Evolutionary conservation across 2,797 vertebrate genomes (phyloP).

Genomic region (Sitta carolinensis): DNA sequence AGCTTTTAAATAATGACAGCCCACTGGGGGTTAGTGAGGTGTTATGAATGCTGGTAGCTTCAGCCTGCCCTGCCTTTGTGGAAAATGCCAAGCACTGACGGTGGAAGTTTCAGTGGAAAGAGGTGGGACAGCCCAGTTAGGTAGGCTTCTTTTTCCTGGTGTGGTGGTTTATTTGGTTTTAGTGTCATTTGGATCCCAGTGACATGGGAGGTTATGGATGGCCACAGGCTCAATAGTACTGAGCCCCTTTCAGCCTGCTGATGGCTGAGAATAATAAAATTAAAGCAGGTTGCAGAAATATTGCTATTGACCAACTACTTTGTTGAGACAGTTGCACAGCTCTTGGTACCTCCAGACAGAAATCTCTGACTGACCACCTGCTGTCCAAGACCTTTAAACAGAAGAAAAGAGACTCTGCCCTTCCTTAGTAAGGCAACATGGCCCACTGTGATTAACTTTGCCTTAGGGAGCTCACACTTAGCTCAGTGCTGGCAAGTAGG

Average conservation of each 20-base stretch:
- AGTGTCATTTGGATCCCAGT: not conserved
- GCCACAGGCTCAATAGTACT: rapidly evolving
- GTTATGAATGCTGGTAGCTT: not conserved
- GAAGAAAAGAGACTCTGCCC: not conserved
- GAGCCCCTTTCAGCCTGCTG: not conserved
- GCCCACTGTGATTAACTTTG: not conserved
- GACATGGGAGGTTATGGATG: not conserved
- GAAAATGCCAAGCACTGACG: not conserved
- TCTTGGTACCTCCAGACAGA: not conserved
- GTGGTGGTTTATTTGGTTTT: not conserved
- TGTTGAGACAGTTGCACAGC: not conserved
- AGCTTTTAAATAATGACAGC: not conserved
- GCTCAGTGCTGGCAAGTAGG: not conserved
- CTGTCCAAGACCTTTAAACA: not conserved
- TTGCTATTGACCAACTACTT: not conserved
- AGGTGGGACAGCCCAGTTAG: not conserved
- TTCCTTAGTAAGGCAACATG: not conserved
- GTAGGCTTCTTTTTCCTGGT: not conserved
- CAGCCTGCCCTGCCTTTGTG: not conserved
- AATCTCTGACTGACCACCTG: not conserved
- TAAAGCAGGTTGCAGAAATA: not conserved
- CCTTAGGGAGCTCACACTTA: not conserved
- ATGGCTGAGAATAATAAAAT: not conserved
- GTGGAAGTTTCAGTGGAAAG: not conserved
- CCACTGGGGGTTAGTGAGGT: not conserved